Base-by-base conservation (phyloP, 2,888 invertebrate genomes). In the Heteropelma amictum region DNA sequence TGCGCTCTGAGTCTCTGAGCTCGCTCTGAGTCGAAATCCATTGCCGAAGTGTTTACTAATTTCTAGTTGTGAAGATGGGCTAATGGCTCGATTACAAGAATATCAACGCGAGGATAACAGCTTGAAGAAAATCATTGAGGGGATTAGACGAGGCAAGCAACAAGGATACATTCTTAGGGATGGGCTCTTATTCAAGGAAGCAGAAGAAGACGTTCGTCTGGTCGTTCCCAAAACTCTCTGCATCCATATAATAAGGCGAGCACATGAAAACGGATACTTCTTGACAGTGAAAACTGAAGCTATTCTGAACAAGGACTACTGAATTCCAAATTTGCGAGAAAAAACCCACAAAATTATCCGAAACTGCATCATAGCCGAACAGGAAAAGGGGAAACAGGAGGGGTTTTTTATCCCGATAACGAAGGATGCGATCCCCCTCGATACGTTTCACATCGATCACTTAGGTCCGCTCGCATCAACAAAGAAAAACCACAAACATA, bases 381-480 rank as follows among this genome's bases (percentile, higher is more conserved):
- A 60, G 23, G 84, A 84, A 73, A 17, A 26, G n/a, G 82, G 84
- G 1, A 84, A 82, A 60, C 49, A 72, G 28, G 83, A 85, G 73
- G 82, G 83, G 23, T 79, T 77, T n/a, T 56, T 85, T 5, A 67
- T 82, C 58, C 74, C 82, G 0, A 76, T 85, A 5, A 61, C 72
- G 0, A 86, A 85, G 70, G 84, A 79, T 17, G 78, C 71, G 6
- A 23, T 30, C 3, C 86, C 84, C 12, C 69, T 86, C 5, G 67
- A 82, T 23, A 85, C 84, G 1, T 81, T 79, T 26, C 87, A 87
- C 65, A n/a, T n/a, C n/a, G n/a, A n/a, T n/a, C n/a, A n/a, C n/a
- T 28, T 28, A 28, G 28, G 3, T 7, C 28, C 7, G 28, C 7
- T 7, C 4, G 3, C 4, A 5, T 7, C 4, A 28, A 3, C 3